Base-by-base conservation (phyloP, 2,888 invertebrate genomes). In the Pheosia gnoma region DNA sequence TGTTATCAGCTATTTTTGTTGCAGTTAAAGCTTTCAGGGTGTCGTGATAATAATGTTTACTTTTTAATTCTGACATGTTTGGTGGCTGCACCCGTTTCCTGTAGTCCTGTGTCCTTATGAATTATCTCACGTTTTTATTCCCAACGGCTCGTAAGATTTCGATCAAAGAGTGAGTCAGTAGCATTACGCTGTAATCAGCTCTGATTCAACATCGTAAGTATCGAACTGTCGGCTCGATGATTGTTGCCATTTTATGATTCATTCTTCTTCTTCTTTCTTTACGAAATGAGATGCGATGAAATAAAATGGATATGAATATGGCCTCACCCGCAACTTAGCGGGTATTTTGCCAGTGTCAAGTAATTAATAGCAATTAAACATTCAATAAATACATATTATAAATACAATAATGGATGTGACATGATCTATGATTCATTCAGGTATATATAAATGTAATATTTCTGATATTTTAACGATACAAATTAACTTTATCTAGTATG, bases 141-240 rank as follows among this genome's bases (percentile, higher is more conserved):
- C 51, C 45, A 3, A 55, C 51, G 45, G 37, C 59, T 57, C 54
- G 49, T 62, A 57, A 59, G 37, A 74, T 79, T 76, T 78, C 70
- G 67, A 73, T 75, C 68, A 76, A 79, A 85, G 85, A 84, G 74
- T 86, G 84, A 84, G 74, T 77, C 71, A 70, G 54, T 60, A 58
- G 57, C 56, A 58, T 70, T 67, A 67, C 58, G 61, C 63, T 64
- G 66, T 63, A 59, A 70, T 75, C 66, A 62, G 53, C 51, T 61
- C 66, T 76, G 71, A 79, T 64, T 72, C 71, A 68, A 63, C 63
- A 39, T 61, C 56, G 43, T 53, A 60, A 64, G 64, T 61, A 62
- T 58, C 47, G 56, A 58, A n/a, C 43, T 13, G 7, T 52, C 43
- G 59, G 56, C 53, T 65, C 37, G 63, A 66, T 65, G 53, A 25